These are phyloP conservation scores for Gallinago solitaria DNA, from an alignment of 2,797 vertebrate genomes.

Conservation along the genomic window DNA sequence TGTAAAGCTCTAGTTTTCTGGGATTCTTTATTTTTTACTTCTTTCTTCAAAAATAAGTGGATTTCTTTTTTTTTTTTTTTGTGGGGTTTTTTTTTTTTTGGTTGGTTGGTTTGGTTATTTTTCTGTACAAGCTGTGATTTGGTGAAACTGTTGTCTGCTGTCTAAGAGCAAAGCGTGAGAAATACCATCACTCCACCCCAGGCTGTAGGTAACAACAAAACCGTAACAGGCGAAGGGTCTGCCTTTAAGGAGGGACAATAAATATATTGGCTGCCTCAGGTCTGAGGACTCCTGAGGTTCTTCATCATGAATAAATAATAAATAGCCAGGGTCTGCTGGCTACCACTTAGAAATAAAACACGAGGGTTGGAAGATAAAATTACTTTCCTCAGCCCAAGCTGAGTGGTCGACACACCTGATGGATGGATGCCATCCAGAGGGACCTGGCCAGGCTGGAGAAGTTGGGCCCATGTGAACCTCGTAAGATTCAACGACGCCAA, in stretches of 20 bases:
- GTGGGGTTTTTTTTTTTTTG: no score
- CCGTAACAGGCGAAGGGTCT: neutral
- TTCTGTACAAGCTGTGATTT: slow-evolving; percentile 12
- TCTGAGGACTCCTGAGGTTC: neutral
- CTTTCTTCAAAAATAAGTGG: neutral
- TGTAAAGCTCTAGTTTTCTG: neutral
- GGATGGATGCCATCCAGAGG: neutral
- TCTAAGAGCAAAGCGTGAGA: neutral
- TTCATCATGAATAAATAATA: slow-evolving; percentile 2
- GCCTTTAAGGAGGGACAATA: slow-evolving; percentile 29
- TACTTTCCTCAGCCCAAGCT: neutral
- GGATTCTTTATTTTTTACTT: neutral
- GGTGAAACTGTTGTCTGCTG: neutral
- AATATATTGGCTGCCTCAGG: neutral
- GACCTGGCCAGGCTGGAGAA: neutral
- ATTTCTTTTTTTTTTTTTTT: neutral
- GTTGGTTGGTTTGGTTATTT: neutral
- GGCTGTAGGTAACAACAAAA: neutral
- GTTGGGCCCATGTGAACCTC: neutral
- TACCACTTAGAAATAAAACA: neutral
- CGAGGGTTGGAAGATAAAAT: neutral
- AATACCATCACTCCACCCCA: neutral
- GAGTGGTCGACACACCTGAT: neutral
- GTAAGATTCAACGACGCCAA: neutral
- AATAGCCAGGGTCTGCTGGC: neutral